Base-by-base conservation (phyloP, 1,140 invertebrate genomes). In the Thaumetopoea pityocampa region DNA sequence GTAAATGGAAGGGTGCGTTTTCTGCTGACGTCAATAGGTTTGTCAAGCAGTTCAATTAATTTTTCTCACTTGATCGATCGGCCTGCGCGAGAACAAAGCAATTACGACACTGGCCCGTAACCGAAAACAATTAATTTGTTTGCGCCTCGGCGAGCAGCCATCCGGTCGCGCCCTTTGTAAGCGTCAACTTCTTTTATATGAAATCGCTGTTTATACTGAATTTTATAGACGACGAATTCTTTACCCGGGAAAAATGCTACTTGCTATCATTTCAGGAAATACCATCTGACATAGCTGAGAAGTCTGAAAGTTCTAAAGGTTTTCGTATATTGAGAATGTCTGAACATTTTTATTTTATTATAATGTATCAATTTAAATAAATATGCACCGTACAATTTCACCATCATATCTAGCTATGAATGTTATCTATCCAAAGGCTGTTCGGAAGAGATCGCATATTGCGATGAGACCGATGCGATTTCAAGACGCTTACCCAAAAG, bases 101-200 rank as follows among this genome's bases (percentile, higher is more conserved):
- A 73, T 71, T 71, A 71, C 65, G 51, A 67, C 58, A 64, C 46
- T 56, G 62, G 53, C 57, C 66, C 61, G 62, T 70, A 70, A 76
- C 69, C 66, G 66, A 76, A 70, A 65, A 67, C 74, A 76, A 76
- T 76, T 74, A 76, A 74, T 74, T 79, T 76, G 62, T 77, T 80
- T 77, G 67, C 67, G 70, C 66, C 44, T 72, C 61, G 43, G 37
- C 65, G 70, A 61, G 20, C 68, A 62, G 47, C 46, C 67, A 54
- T 62, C 51, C 69, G 57, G 63, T 55, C 52, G 51, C 52, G 60
- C 53, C 65, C 67, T 74, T 71, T 74, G 66, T 69, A 69, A 50
- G 60, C 62, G 58, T 67, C 61, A 60, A 69, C 66, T 63, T 58
- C 55, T 61, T 66, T 73, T 64, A 59, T 67, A 74, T 70, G 67